Base-by-base conservation (phyloP, 2,797 vertebrate genomes). In the Corythornis leucogaster region DNA sequence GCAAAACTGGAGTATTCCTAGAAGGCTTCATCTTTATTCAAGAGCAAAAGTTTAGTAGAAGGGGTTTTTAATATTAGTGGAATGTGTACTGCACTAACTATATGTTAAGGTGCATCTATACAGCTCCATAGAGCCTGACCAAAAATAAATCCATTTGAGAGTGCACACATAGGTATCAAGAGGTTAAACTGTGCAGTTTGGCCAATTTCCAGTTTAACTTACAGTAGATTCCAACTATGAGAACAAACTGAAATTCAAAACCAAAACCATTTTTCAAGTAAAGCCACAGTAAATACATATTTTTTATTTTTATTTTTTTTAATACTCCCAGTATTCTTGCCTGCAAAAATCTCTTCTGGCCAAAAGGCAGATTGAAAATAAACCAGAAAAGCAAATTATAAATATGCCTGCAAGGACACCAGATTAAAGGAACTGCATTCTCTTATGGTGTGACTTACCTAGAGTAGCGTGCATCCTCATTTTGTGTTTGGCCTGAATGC, bases 261-360 rank as follows among this genome's bases (percentile, higher is more conserved):
- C 63, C 70, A 92, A 93, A 91, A 91, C 24, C 45, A 95, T 96
- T 87, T 97, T 96, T 96, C 95, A 95, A 94, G 85, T 77, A 94
- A 96, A 96, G 59, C 74, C 48, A 95, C 95, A 97, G 82, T 94
- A 96, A 68, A 9, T 25, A 40, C 14, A 15, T 25, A 6, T 15
- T 40, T 40, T 40, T 40, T 40, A 6, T 38, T 38, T 15, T 26
- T 26, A 50, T 95, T 97, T 76, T 76, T 70, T 66, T 48, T 48
- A 96, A 88, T 93, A 70, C 26, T 93, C 85, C 80, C 85, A 87
- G 83, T 96, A 85, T 80, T 88, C 70, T 94, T 96, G 93, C 69
- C 88, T 94, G 90, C 92, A 95, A 96, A 96, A 98, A 98, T 96
- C 96, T 97, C 97, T 97, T 96, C 97, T 98, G 97, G 97, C 96